These are phyloP conservation scores for Salmo trutta DNA, from an alignment of 2,797 vertebrate genomes.

Conservation along the genomic window DNA sequence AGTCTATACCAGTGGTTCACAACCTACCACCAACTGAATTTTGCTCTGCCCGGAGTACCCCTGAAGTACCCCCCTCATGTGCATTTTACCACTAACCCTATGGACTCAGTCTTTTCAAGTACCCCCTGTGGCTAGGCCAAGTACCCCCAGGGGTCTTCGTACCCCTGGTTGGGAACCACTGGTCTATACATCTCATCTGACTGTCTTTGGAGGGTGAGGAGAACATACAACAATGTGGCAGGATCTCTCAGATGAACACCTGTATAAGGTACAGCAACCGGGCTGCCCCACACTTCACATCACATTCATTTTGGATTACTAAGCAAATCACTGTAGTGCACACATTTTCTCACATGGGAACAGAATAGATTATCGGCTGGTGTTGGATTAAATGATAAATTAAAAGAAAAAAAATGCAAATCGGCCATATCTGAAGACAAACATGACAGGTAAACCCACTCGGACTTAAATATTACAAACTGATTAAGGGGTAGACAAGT, in stretches of 20 bases:
- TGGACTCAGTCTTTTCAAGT: too few relatives aligned
- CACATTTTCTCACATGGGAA: constrained; percentile 26
- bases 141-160: too few relatives aligned
- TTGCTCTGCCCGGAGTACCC: too few relatives aligned
- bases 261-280: constrained; percentile 29
- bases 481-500: constrained; percentile 50
- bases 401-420: constrained; percentile 63
- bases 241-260: constrained; percentile 36
- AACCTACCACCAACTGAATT: too few relatives aligned
- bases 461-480: constrained; percentile 29
- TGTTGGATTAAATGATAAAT: constrained; percentile 31
- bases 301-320: constrained; percentile 46
- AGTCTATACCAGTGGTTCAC: too few relatives aligned
- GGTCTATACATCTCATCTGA: neutral
- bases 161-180: too few relatives aligned
- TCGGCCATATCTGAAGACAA: constrained; percentile 54
- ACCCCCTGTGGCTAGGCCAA: too few relatives aligned
- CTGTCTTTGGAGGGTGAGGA: constrained; percentile 49
- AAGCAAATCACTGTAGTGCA: constrained; percentile 21
- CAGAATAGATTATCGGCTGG: constrained; percentile 27
- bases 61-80: too few relatives aligned
- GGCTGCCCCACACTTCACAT: constrained; percentile 17
- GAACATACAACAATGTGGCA: constrained; percentile 27
- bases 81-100: too few relatives aligned
- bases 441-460: constrained; percentile 54